Evolutionary conservation across 2,888 invertebrate species (phyloP).

Genomic region (Gryllus longicercus): DNA sequence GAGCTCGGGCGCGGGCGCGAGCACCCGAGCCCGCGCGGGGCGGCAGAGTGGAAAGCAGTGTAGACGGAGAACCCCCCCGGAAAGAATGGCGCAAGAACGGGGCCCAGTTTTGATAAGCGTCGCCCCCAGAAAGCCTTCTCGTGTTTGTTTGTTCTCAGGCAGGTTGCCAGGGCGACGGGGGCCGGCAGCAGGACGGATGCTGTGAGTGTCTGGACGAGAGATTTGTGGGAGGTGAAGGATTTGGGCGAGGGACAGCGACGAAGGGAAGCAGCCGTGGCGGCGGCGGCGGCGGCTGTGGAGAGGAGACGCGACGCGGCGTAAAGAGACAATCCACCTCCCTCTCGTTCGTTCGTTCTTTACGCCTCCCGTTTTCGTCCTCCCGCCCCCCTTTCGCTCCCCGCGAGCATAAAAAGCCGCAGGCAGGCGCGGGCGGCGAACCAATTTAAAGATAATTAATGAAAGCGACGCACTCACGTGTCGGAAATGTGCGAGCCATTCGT

Average conservation of each 20-base stretch:
- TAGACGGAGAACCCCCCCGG: conserved; percentile 10
- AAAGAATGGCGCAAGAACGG: conserved; percentile 26
- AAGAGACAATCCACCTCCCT: no score
- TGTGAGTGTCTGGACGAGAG: conserved; percentile 29
- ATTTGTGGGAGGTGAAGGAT: conserved; percentile 28
- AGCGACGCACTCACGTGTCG: conserved; percentile 23
- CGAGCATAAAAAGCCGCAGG: conserved; percentile 25
- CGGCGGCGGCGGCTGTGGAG: neutral
- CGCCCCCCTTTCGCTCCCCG: neutral
- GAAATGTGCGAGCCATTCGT: conserved; percentile 1
- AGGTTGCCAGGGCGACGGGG: conserved; percentile 35
- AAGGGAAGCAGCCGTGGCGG: conserved; percentile 9
- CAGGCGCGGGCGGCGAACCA: conserved; percentile 12
- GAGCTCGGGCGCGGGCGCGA: no score
- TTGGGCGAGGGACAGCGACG: conserved; percentile 22
- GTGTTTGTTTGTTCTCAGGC: conserved; percentile 37
- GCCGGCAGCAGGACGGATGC: conserved; percentile 21
- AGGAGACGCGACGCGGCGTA: no score
- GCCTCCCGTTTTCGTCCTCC: no score
- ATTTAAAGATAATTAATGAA: conserved; percentile 33
- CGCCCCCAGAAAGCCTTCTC: conserved; percentile 36
- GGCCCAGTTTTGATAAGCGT: conserved; percentile 35
- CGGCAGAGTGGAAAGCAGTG: conserved; percentile 29
- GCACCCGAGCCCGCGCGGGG: neutral
- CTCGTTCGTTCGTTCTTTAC: no score